Base-by-base conservation (phyloP, 2,797 vertebrate species). In the Carapus acus region DNA sequence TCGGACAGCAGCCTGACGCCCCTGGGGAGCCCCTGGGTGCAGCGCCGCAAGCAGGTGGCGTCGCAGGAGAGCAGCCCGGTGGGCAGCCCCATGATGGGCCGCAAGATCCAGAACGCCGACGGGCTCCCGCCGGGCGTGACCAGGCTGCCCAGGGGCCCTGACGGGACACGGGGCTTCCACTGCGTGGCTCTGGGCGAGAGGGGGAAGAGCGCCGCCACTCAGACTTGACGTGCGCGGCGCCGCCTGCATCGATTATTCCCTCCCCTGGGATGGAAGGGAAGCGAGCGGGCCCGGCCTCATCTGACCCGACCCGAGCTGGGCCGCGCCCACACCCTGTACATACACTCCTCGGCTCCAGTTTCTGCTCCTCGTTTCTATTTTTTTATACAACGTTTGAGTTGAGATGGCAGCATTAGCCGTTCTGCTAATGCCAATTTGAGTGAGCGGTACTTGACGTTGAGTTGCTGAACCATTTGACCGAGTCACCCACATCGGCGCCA, bases 1-100 rank as follows among this genome's bases (percentile, higher is more conserved):
- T 98, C 94, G 0, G 96, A 99, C 67, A 98, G 95, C 76, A 98
- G 95, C 55, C 73, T 88, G 64, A 98, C 96, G 0, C 95, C 96
- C 2, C 97, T 89, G 0, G 89, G 92, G 16, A 98, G 96, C 64
- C 96, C 95, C 0, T 99, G 96, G 96, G 93, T 97, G 1, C 96
- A 92, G 66, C 88, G 95, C 14, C 88, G 96, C 47, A 86, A 90
- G 67, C 95, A 94, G 72, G 93, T 91, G 65, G 87, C 88, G 0
- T 90, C 89, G 0, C 92, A 90, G 75, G 93, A 97, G 83, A 95
- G 88, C 80, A 97, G 92, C 40, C 94, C 94, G 0, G 78, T 87
- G 0, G 89, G 89, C 1, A 99, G 94, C 56, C 95, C 94, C 0
- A 87, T 93, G 88, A 46, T 93, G 49, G 87, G 84, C 6, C 73